phyloP scores from a whole-genome alignment of 1,140 invertebrate genomes.

The Chymomyza costata region DNA sequence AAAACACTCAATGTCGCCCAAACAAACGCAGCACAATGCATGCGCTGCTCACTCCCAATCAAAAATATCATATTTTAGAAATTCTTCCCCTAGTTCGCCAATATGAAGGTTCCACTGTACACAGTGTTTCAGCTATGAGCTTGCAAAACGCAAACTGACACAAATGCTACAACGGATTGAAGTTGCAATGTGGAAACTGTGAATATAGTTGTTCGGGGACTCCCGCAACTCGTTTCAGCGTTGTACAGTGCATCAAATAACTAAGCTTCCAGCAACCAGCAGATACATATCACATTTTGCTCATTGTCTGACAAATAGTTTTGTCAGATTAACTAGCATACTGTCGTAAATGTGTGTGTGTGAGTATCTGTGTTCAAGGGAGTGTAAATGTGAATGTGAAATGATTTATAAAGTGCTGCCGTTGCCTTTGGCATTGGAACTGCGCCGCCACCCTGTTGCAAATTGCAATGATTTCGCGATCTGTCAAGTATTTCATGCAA shows the following conservation, averaged over 20 bases:
- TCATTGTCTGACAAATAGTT: slow-evolving; percentile 47
- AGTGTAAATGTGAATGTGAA: slow-evolving; percentile 3
- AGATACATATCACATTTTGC: slow-evolving; percentile 49
- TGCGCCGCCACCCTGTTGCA: no score
- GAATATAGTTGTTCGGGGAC: slow-evolving; percentile 27
- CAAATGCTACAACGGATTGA: slow-evolving; percentile 30
- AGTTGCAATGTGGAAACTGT: slow-evolving; percentile 20
- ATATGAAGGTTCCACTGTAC: no score
- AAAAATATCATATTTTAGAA: no score
- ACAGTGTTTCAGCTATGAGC: no score
- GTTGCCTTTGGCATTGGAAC: no score
- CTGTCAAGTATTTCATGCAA: slow-evolving; percentile 50
- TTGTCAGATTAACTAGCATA: slow-evolving; percentile 64
- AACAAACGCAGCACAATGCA: no score
- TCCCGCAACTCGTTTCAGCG: no score
- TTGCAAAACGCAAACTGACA: slow-evolving; percentile 31
- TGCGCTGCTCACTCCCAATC: no score
- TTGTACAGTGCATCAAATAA: slow-evolving; percentile 34
- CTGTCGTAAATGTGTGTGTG: slow-evolving; percentile 27
- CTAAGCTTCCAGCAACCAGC: slow-evolving; percentile 17
- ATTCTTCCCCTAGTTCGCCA: no score
- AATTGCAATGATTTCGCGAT: slow-evolving; percentile 44
- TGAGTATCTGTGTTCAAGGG: not conserved
- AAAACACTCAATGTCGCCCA: no score
- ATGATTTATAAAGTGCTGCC: slow-evolving; percentile 67